These are phyloP conservation scores for Lucilia cuprina DNA, from an alignment of 1,140 invertebrate genomes.

Conservation along the genomic window DNA sequence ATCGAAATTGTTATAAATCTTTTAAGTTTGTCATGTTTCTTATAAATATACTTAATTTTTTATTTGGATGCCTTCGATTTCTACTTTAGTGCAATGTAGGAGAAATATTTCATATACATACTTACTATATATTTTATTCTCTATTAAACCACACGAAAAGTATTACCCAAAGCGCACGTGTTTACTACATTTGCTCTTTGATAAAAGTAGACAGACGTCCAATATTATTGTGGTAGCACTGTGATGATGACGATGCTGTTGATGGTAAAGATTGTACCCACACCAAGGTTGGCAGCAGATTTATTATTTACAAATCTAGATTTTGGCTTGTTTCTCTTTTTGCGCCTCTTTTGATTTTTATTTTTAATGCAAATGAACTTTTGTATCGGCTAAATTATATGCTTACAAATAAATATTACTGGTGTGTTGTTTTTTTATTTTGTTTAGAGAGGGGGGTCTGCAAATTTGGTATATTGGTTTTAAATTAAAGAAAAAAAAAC, in stretches of 20 bases:
- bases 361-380: slow-evolving; percentile 27
- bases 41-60: background rate
- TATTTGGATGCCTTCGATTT: background rate
- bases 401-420: background rate
- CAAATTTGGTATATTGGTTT: background rate
- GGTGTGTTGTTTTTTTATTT: background rate
- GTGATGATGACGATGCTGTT: background rate
- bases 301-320: background rate
- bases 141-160: background rate
- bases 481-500: background rate
- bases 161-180: background rate
- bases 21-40: background rate
- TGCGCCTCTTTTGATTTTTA: slow-evolving; percentile 1
- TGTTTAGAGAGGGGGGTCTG: too few relatives aligned
- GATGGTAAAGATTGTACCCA: background rate
- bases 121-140: background rate
- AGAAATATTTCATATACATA: background rate
- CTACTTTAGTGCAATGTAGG: background rate
- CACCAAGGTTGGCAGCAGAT: background rate
- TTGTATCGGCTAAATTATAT: slow-evolving; percentile 8
- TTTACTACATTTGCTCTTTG: background rate
- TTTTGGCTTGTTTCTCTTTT: background rate
- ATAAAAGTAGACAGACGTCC: background rate
- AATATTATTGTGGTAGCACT: background rate
- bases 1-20: background rate